Percentiles rank a stretch among this genome's conserved stretches.
These are phyloP conservation scores for Macropodus opercularis DNA, from an alignment of 2,797 vertebrate species.

Conservation along the genomic window DNA sequence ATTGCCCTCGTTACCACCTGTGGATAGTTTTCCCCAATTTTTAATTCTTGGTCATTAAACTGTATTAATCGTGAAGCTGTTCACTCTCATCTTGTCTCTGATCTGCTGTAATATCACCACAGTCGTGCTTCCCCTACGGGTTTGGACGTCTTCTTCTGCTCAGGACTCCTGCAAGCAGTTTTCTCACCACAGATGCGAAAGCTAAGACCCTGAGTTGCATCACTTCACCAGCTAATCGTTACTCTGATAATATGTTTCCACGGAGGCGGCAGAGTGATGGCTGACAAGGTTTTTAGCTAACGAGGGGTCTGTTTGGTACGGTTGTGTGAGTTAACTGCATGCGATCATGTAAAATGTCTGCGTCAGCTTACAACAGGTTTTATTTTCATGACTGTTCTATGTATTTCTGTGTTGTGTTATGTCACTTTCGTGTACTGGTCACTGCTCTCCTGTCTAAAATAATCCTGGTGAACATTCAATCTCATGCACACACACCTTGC, in stretches of 20 bases:
- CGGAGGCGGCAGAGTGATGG: conserved; percentile 15
- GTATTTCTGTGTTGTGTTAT: conserved; percentile 17
- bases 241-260: conserved; percentile 12
- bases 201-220: neutral
- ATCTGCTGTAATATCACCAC: neutral
- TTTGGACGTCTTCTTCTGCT: neutral
- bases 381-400: conserved; percentile 29
- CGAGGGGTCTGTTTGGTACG: conserved; percentile 3
- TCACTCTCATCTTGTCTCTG: neutral
- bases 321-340: neutral
- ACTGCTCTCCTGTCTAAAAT: neutral
- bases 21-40: conserved; percentile 3
- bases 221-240: neutral
- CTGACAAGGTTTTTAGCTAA: conserved; percentile 8
- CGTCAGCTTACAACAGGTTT: conserved; percentile 43
- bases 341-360: conserved; percentile 4
- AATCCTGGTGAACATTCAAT: conserved; percentile 23
- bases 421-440: conserved; percentile 12
- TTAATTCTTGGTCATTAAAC: conserved; percentile 3
- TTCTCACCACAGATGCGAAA: neutral
- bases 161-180: neutral
- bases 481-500: neutral
- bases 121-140: neutral
- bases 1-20: neutral
- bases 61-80: neutral